A percentile compares a stretch with the other conserved stretches of the same genome.
These are phyloP conservation scores for Dasyprocta punctata DNA, from an alignment of 2,113 vertebrate species.

Conservation along the genomic window DNA sequence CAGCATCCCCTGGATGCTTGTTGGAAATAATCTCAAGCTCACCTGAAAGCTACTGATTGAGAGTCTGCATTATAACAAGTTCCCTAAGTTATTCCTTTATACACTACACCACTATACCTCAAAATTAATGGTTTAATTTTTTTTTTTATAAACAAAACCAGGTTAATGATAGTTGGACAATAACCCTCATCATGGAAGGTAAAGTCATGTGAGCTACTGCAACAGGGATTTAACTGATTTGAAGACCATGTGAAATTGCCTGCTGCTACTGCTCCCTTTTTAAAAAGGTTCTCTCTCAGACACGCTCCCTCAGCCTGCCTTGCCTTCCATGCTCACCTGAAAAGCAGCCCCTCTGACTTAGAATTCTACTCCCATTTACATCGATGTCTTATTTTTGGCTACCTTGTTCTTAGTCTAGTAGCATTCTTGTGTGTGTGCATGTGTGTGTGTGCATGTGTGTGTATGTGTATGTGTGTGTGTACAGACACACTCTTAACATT, in stretches of 20 bases:
- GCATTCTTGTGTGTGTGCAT: neutral
- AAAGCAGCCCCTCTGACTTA: neutral
- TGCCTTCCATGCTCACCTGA: neutral
- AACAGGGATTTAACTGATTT: neutral
- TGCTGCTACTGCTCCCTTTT: neutral
- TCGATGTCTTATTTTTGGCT: neutral
- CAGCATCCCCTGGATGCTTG: neutral
- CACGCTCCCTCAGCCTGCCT: neutral
- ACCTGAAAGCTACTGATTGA: neutral
- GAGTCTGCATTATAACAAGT: neutral
- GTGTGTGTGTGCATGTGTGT: neutral
- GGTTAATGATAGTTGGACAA: neutral
- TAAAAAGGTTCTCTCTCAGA: neutral
- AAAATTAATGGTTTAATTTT: neutral
- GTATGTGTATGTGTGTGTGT: neutral
- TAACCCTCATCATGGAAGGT: neutral
- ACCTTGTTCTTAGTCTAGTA: neutral
- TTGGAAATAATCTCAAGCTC: neutral
- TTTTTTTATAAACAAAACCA: neutral
- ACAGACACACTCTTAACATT: neutral
- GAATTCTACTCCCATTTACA: neutral
- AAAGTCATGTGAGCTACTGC: neutral
- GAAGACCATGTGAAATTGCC: neutral
- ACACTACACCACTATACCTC: neutral
- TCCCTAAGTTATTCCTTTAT: neutral